Conservation (phyloP, 2,797 vertebrate species). For the Poecilia velifera region DNA sequence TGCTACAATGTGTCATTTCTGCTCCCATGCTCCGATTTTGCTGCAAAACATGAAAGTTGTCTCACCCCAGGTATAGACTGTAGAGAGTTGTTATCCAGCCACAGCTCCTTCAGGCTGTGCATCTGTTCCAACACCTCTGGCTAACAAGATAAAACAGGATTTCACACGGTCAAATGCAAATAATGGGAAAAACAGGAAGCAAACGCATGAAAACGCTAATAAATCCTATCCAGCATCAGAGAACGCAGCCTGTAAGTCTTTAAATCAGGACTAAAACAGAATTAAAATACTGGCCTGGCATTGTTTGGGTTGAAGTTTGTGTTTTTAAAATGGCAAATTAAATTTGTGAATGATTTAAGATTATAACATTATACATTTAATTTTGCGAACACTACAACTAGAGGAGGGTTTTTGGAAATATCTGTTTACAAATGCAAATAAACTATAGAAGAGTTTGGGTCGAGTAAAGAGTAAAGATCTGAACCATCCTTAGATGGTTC, state of each 20-base stretch:
- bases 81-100: conserved; percentile 98
- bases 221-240: neutral
- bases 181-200: neutral
- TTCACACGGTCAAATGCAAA: neutral
- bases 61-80: conserved; percentile 97
- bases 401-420: neutral
- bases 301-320: neutral
- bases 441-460: neutral
- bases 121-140: conserved; percentile 98
- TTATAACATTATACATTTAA: neutral
- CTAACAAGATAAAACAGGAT: conserved; percentile 68
- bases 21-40: neutral
- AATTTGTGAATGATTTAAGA: neutral
- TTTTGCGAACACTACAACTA: neutral
- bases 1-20: neutral
- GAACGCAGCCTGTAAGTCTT: neutral
- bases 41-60: neutral
- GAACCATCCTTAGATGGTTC: neutral
- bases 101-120: conserved; percentile 95
- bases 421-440: neutral
- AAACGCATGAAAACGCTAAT: neutral
- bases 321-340: neutral
- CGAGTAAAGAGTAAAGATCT: neutral
- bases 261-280: neutral
- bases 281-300: neutral